These are phyloP conservation scores for Agelastica alni DNA, from an alignment of 2,888 invertebrate genomes.

Conservation along the genomic window DNA sequence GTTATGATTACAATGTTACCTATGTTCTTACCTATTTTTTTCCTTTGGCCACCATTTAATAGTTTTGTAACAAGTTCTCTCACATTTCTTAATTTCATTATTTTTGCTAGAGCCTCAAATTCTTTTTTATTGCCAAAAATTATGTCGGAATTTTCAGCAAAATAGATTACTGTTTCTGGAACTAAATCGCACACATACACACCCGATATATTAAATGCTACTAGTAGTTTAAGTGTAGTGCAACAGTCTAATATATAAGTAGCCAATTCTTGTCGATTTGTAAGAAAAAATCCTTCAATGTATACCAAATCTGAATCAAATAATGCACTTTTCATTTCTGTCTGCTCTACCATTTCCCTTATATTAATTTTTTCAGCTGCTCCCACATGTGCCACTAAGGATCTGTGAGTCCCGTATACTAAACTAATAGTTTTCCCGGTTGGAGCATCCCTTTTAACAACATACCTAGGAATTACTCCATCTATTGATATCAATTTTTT, in stretches of 20 bases:
- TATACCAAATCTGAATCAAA: constrained; percentile 54
- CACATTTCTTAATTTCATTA: constrained; percentile 42
- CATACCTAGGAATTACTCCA: constrained; percentile 56
- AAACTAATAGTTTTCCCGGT: constrained; percentile 62
- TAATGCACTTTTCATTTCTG: constrained; percentile 39
- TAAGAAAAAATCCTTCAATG: constrained; percentile 64
- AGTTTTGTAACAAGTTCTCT: constrained; percentile 29
- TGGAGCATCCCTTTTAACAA: constrained; percentile 47
- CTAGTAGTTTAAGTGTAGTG: constrained; percentile 48
- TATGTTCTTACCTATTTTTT: constrained; percentile 31
- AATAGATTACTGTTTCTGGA: constrained; percentile 52
- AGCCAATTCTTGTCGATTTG: constrained; percentile 57
- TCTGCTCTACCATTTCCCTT: constrained; percentile 43
- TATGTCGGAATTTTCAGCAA: constrained; percentile 58
- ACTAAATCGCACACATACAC: constrained; percentile 59
- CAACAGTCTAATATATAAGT: constrained; percentile 56
- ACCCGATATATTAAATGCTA: constrained; percentile 62
- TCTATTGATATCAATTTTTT: constrained; percentile 51
- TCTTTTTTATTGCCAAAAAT: constrained; percentile 64
- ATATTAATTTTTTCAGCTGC: constrained; percentile 58
- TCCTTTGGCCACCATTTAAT: constrained; percentile 17
- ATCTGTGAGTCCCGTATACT: constrained; percentile 55
- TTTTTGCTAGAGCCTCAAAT: constrained; percentile 55
- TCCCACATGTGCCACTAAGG: constrained; percentile 61
- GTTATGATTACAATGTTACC: constrained; percentile 66